These are phyloP conservation scores for western clawed frog (Xenopus tropicalis) DNA, from an alignment of 2,113 vertebrate genomes.

Conservation along the genomic window UCB_Xtro_10.0 CM004446.2:22851001-22851500, in stretches of 20 bases:
- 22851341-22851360: slow-evolving; percentile 33
- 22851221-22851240: background rate
- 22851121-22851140: slow-evolving; percentile 90
- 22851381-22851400: too few relatives aligned
- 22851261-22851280: background rate
- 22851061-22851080: slow-evolving; percentile 73
- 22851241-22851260: slow-evolving; percentile 13
- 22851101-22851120: slow-evolving; percentile 91
- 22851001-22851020: slow-evolving; percentile 80
- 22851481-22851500: too few relatives aligned
- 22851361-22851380: background rate
- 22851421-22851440: too few relatives aligned
- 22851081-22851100: slow-evolving; percentile 92
- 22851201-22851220: background rate
- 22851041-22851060: slow-evolving; percentile 71
- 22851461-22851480: too few relatives aligned
- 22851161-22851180: slow-evolving; percentile 43
- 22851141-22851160: slow-evolving; percentile 61
- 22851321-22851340: slow-evolving; percentile 21
- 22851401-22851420: too few relatives aligned
- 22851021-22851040: slow-evolving; percentile 71
- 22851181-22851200: slow-evolving; percentile 53
- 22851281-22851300: slow-evolving; percentile 13
- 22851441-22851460: too few relatives aligned
- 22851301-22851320: slow-evolving; percentile 10